Evolutionary conservation across 1,140 invertebrate species (phyloP).

Genomic region (Drosophila saltans): DNA sequence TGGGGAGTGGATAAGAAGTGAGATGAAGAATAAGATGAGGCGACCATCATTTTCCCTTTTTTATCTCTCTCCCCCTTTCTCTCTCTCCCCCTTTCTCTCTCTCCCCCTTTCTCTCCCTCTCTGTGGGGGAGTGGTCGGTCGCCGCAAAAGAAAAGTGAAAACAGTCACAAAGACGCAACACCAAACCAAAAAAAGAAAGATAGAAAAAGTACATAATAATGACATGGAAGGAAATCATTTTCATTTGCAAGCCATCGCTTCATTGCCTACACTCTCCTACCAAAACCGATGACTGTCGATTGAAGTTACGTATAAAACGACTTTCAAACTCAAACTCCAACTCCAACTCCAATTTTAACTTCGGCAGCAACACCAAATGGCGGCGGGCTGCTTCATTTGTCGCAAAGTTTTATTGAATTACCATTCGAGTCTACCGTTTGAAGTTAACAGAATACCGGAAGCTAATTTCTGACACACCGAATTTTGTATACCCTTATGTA

Average conservation of each 20-base stretch:
- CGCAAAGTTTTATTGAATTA: constrained; percentile 82
- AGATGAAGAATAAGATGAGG: constrained; percentile 21
- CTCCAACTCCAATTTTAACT: constrained; percentile 33
- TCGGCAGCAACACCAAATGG: constrained; percentile 21
- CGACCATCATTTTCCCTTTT: constrained; percentile 18
- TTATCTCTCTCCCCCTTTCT: constrained; percentile 7
- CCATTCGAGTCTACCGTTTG: constrained; percentile 63
- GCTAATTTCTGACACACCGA: constrained; percentile 3
- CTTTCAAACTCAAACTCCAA: constrained; percentile 28
- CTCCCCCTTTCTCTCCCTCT: neutral
- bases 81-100: constrained; percentile 19
- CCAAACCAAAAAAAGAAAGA: neutral
- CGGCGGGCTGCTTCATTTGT: constrained; percentile 71
- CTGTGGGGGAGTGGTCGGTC: neutral
- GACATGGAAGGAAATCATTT: constrained; percentile 82
- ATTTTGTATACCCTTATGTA: neutral
- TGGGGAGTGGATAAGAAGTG: constrained; percentile 44
- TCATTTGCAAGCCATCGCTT: constrained; percentile 71
- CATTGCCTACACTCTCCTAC: constrained; percentile 32
- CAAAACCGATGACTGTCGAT: constrained; percentile 35
- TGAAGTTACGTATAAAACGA: constrained; percentile 54
- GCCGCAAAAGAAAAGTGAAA: constrained; percentile 71
- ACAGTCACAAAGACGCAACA: constrained; percentile 54
- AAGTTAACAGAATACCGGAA: constrained; percentile 20
- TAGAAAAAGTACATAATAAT: constrained; percentile 70